Percentiles rank a stretch among this genome's conserved stretches.
Evolutionary conservation across 2,888 invertebrate species (phyloP).

Genomic region (Limulus polyphemus): DNA sequence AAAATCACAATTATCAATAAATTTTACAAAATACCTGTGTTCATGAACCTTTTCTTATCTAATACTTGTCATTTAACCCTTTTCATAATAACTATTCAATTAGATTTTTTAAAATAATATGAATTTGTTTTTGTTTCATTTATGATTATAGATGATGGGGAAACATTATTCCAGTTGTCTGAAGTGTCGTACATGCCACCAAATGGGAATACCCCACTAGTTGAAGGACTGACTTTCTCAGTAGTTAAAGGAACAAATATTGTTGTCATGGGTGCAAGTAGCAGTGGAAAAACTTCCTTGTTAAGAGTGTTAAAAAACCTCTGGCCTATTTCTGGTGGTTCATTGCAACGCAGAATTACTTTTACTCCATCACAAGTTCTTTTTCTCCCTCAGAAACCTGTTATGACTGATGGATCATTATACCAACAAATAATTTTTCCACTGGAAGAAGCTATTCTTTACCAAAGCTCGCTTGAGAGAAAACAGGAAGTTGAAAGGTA

Average conservation of each 20-base stretch:
- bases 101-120: too few relatives aligned
- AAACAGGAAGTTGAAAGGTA: too few relatives aligned
- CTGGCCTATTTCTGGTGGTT: slow-evolving; percentile 39
- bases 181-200: slow-evolving; percentile 17
- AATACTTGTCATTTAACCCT: too few relatives aligned
- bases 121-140: too few relatives aligned
- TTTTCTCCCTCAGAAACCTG: slow-evolving; percentile 45
- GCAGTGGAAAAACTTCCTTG: slow-evolving; percentile 47
- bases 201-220: slow-evolving; percentile 10
- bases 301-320: slow-evolving; percentile 44
- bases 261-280: slow-evolving; percentile 45
- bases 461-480: slow-evolving; percentile 1
- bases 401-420: slow-evolving; percentile 43
- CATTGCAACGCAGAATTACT: slow-evolving; percentile 23
- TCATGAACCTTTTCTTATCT: too few relatives aligned
- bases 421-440: slow-evolving; percentile 22
- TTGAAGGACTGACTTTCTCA: slow-evolving; percentile 39
- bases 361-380: slow-evolving; percentile 35
- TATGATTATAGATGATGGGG: too few relatives aligned
- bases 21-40: too few relatives aligned
- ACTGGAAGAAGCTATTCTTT: slow-evolving; percentile 4
- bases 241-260: slow-evolving; percentile 40
- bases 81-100: too few relatives aligned
- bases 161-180: too few relatives aligned
- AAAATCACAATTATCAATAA: too few relatives aligned